Conservation (phyloP, 2,888 invertebrate species). For the Sarcophaga rosellei region DNA sequence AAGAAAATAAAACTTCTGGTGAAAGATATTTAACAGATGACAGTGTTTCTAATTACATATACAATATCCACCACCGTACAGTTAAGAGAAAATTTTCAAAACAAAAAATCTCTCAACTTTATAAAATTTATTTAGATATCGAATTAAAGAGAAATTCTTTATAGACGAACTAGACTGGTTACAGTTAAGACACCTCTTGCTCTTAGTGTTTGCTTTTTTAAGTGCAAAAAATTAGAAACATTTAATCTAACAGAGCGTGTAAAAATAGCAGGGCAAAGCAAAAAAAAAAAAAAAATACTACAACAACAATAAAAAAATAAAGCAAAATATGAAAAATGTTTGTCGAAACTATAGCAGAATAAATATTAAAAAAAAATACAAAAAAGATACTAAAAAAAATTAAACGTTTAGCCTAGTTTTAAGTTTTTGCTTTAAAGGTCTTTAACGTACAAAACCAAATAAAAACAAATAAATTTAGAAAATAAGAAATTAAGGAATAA, state of each 20-base stretch:
- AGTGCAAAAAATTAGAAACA: slow-evolving; percentile 39
- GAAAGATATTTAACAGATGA: too few species aligned
- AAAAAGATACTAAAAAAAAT: slow-evolving; percentile 8
- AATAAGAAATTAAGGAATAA: not conserved
- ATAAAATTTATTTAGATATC: too few species aligned
- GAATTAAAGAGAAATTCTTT: too few species aligned
- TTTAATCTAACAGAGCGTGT: slow-evolving; percentile 61
- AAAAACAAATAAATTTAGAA: not conserved
- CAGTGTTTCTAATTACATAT: too few species aligned
- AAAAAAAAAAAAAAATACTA: slow-evolving; percentile 30
- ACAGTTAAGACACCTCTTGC: too few species aligned
- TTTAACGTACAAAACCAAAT: slow-evolving; percentile 29
- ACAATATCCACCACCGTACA: too few species aligned
- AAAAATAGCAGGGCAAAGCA: slow-evolving; percentile 24
- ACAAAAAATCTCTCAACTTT: too few species aligned
- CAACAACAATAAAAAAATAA: slow-evolving; percentile 29
- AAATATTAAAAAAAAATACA: slow-evolving; percentile 8
- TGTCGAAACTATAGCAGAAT: slow-evolving; percentile 50
- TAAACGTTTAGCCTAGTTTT: slow-evolving; percentile 42
- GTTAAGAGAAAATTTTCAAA: too few species aligned
- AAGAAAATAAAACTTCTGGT: too few species aligned
- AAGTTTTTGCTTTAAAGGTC: slow-evolving; percentile 42
- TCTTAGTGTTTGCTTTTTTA: too few species aligned
- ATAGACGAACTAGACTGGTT: too few species aligned
- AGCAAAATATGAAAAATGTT: slow-evolving; percentile 50